Base-by-base conservation (phyloP, 2,888 invertebrate species). In the Athalia cordata region DNA sequence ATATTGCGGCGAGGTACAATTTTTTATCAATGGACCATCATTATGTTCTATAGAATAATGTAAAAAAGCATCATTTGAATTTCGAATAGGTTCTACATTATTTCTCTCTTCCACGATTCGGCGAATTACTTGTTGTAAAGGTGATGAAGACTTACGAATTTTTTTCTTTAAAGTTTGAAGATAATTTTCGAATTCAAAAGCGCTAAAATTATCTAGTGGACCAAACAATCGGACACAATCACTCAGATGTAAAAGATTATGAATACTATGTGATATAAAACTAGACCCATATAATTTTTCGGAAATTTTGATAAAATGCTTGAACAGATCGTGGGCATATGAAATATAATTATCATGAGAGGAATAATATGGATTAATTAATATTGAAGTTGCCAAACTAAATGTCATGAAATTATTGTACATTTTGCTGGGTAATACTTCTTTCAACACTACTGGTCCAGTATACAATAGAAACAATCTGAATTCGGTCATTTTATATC, bases 181-280 rank as follows among this genome's bases (percentile, higher is more conserved):
- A 59, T 81, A 83, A 75, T 86, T 88, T 80, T 88, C 86, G 83
- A 85, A 87, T 15, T 81, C 79, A 79, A 87, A 88, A 5, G 84
- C 81, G 65, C 86, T 86, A 77, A 83, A 84, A n/a, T 80, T 81
- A 72, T 88, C 87, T 15, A 88, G 80, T 9, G 72, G 68, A n/a
- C 86, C 87, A 77, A 79, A 61, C n/a, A 4, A 82, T 61, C 50
- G 43, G 47, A 81, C 84, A 82, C 87, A 87, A 74, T 83, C 79
- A 55, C 83, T 80, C 43, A 87, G 76, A 79, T 87, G 87, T 47
- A 86, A 77, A 52, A 87, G 78, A 8, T 77, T 80, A 81, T 87
- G 88, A 6, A 88, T 82, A 84, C 88, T 88, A 75, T 43, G 65
- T 65, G 15, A 15, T 62, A 85, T 66, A 62, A 81, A 80, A 50